phyloP scores from a whole-genome alignment of 1,140 invertebrate species.

The Harlomillsia oculata region DNA sequence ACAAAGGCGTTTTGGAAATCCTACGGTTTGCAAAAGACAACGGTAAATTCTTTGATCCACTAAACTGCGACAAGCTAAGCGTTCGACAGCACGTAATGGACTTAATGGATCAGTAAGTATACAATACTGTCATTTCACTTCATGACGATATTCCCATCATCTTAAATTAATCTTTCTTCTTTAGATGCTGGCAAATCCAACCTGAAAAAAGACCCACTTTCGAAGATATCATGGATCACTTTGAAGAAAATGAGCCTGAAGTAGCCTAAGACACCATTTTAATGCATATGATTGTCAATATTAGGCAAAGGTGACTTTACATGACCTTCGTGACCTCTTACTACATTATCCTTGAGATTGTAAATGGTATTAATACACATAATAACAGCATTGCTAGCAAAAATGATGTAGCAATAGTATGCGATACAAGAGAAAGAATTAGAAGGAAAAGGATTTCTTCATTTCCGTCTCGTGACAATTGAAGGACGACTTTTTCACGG shows the following conservation, averaged over 20 bases:
- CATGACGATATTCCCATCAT: background rate
- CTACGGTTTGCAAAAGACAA: slow-evolving; percentile 2
- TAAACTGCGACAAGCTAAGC: background rate
- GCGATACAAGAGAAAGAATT: too few relatives aligned
- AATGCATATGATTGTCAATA: background rate
- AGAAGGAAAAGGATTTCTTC: too few relatives aligned
- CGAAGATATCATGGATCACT: slow-evolving; percentile 3
- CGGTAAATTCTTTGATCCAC: slow-evolving; percentile 1
- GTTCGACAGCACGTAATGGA: background rate
- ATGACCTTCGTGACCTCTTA: background rate
- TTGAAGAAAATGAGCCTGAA: slow-evolving; percentile 3
- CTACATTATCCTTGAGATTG: background rate
- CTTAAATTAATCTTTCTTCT: background rate
- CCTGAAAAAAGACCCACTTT: background rate
- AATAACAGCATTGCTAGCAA: too few relatives aligned
- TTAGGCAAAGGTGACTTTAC: background rate
- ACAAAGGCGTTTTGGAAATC: too few relatives aligned
- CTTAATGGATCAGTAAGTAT: background rate
- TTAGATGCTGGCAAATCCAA: slow-evolving; percentile 4
- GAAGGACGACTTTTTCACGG: too few relatives aligned
- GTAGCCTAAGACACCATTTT: too few relatives aligned
- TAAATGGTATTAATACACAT: too few relatives aligned
- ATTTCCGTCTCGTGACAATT: too few relatives aligned
- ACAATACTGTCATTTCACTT: background rate
- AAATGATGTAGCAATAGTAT: too few relatives aligned